phyloP scores from a whole-genome alignment of 1,140 invertebrate species.

The Neelides sp. region DNA sequence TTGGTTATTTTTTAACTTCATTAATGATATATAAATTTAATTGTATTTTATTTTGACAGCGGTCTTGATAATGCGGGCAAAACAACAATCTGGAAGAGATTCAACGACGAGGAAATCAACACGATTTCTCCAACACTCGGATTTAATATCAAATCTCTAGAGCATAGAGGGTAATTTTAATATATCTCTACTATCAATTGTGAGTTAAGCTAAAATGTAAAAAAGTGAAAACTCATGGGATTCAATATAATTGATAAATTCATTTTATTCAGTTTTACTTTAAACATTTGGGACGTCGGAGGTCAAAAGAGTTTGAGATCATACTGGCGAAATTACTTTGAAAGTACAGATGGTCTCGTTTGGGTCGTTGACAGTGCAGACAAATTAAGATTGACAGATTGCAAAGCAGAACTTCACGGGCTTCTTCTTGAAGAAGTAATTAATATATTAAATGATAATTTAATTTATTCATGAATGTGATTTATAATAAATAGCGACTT shows the following conservation, averaged over 20 bases:
- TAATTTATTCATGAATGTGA: no score
- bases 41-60: conserved; percentile 41
- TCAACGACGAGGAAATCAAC: conserved; percentile 92
- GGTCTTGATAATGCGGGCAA: conserved; percentile 99
- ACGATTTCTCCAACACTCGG: conserved; percentile 94
- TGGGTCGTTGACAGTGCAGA: conserved; percentile 99
- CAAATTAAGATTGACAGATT: conserved; percentile 73
- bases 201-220: neutral
- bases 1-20: no score
- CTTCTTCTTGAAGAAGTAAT: conserved; percentile 74
- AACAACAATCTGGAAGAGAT: conserved; percentile 93
- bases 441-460: conserved; percentile 12
- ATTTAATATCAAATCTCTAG: conserved; percentile 98
- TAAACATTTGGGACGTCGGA: conserved; percentile 99
- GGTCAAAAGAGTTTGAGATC: conserved; percentile 92
- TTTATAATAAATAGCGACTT: no score
- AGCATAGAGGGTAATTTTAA: conserved; percentile 72
- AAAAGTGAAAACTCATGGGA: no score
- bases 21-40: conserved; percentile 13
- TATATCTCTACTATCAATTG: no score
- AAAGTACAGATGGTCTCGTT: conserved; percentile 93
- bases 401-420: conserved; percentile 67
- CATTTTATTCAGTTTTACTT: no score
- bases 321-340: conserved; percentile 99
- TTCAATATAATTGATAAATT: no score